Evolutionary conservation across 2,797 vertebrate species (phyloP).

Genomic region (Argyrosomus regius): DNA sequence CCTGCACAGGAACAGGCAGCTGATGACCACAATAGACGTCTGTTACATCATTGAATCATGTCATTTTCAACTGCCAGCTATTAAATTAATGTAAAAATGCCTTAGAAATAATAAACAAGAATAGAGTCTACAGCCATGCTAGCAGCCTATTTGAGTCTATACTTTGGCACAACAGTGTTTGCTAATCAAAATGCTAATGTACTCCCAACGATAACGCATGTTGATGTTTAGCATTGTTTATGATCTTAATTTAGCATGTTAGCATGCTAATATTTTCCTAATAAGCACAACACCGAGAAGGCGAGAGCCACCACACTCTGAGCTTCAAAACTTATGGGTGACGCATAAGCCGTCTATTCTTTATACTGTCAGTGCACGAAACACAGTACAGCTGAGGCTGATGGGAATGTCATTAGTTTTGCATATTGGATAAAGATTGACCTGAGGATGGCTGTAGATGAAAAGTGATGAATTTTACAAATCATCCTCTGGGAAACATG

Average conservation of each 20-base stretch:
- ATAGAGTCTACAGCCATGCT: not conserved
- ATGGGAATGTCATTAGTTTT: not conserved
- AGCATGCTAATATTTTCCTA: too few species aligned
- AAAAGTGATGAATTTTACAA: not conserved
- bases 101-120: not conserved
- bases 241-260: not conserved
- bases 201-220: not conserved
- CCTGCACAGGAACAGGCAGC: slow-evolving; percentile 19
- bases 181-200: not conserved
- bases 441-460: not conserved
- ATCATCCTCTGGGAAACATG: too few species aligned
- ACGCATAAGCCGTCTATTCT: too few species aligned
- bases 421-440: not conserved
- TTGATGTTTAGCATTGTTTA: not conserved
- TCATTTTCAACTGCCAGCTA: not conserved
- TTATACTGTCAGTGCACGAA: not conserved
- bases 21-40: slow-evolving; percentile 43
- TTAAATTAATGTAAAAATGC: not conserved
- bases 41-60: slow-evolving; percentile 10
- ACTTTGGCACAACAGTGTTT: too few species aligned
- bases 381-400: not conserved
- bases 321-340: too few species aligned
- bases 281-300: too few species aligned
- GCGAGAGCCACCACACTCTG: too few species aligned
- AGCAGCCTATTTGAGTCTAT: not conserved